phyloP scores from a whole-genome alignment of 2,113 vertebrate genomes.

The Silurus glanis region DNA sequence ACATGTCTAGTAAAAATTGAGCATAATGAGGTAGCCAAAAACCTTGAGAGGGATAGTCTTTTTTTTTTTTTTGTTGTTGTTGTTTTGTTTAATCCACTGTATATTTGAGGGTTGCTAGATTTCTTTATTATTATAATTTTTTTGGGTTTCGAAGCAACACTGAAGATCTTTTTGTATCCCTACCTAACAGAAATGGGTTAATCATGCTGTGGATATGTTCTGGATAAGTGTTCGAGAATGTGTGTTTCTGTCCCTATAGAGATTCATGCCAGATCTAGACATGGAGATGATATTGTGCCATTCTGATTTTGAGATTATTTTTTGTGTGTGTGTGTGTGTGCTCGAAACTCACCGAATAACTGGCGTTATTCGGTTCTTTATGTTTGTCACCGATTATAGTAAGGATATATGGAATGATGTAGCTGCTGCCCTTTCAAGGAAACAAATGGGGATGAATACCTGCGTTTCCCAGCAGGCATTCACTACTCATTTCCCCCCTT shows the following conservation, averaged over 20 bases:
- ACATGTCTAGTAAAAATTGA: conserved; percentile 89
- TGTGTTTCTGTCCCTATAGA: conserved; percentile 26
- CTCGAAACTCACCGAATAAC: too few species aligned
- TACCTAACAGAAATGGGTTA: conserved; percentile 2
- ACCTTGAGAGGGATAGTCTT: conserved; percentile 75
- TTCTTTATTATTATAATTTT: conserved; percentile 47
- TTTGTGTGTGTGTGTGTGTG: not conserved
- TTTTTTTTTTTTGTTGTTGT: conserved; percentile 58
- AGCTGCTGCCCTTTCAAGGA: conserved; percentile 6
- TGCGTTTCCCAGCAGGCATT: conserved; percentile 15
- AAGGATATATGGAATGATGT: conserved; percentile 29
- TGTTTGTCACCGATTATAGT: conserved; percentile 4
- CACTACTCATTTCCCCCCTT: conserved; percentile 6
- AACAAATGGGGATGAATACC: not conserved
- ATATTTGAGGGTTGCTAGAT: conserved; percentile 74
- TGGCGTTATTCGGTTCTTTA: not conserved
- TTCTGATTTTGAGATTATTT: not conserved
- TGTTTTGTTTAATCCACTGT: conserved; percentile 82
- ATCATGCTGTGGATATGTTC: conserved; percentile 7
- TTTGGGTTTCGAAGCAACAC: conserved; percentile 57
- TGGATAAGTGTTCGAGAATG: conserved; percentile 16
- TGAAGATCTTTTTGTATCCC: conserved; percentile 54
- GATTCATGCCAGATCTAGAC: conserved; percentile 30
- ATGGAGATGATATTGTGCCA: not conserved
- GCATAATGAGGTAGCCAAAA: conserved; percentile 88